A percentile compares a stretch with the other conserved stretches of the same genome.
phyloP scores from a whole-genome alignment of 2,888 invertebrate species.

The Lordiphosa fenestrarum region DNA sequence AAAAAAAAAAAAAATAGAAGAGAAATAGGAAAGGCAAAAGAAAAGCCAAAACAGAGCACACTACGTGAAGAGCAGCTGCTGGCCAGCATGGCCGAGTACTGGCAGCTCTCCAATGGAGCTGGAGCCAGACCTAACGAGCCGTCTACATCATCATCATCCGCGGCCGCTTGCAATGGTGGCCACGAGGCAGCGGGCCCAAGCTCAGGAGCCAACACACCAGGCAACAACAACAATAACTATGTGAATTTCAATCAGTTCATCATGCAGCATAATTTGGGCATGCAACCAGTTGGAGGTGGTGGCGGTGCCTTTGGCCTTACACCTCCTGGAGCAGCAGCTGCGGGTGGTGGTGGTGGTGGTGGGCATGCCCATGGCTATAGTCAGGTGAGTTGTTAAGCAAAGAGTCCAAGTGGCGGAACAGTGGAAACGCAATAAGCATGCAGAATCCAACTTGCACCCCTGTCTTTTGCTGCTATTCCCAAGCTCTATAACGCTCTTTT shows the following conservation, averaged over 20 bases:
- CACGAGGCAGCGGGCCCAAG: slow-evolving; percentile 7
- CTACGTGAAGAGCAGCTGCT: slow-evolving; percentile 29
- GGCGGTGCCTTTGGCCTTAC: slow-evolving; percentile 43
- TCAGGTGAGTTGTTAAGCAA: slow-evolving; percentile 28
- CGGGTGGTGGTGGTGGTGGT: too few relatives aligned
- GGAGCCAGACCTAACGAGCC: slow-evolving; percentile 16
- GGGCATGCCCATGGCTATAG: slow-evolving; percentile 13
- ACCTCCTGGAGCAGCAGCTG: slow-evolving; percentile 9
- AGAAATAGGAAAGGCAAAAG: background rate
- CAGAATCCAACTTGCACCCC: too few relatives aligned
- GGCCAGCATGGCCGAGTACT: slow-evolving; percentile 57
- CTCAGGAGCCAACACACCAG: slow-evolving; percentile 1
- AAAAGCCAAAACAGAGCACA: slow-evolving; percentile 28
- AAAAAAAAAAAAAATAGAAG: slow-evolving; percentile 1
- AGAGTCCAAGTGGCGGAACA: too few relatives aligned
- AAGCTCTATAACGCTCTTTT: slow-evolving; percentile 9
- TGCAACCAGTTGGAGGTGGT: slow-evolving; percentile 36
- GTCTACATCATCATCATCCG: slow-evolving; percentile 19
- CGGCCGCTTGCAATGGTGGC: slow-evolving; percentile 24
- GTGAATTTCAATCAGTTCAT: slow-evolving; percentile 80
- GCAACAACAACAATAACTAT: slow-evolving; percentile 72
- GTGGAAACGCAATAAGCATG: too few relatives aligned
- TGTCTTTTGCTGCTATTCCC: too few relatives aligned
- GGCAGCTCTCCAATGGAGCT: slow-evolving; percentile 36
- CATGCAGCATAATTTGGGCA: slow-evolving; percentile 77